Percentiles rank a stretch among this genome's conserved stretches.
phyloP scores from a whole-genome alignment of 2,888 invertebrate species.

The Tridacna gigas region DNA sequence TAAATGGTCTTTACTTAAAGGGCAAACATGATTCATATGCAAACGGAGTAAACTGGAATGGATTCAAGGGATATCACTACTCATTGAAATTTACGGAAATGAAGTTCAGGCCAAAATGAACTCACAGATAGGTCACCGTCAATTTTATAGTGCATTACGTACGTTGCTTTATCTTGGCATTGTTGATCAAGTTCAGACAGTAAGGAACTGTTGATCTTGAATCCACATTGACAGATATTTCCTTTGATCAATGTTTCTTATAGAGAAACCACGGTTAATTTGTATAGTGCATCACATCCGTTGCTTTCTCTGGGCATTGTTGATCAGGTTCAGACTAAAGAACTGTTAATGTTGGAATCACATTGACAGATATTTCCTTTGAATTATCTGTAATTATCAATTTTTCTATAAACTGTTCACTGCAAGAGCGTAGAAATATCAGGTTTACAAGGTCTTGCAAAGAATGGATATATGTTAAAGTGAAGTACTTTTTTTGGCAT shows the following conservation, averaged over 20 bases:
- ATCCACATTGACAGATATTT: not conserved
- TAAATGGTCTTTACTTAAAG: slow-evolving; percentile 78
- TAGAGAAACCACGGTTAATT: not conserved
- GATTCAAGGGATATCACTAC: slow-evolving; percentile 79
- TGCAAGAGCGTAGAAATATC: too few species aligned
- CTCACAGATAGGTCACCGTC: not conserved
- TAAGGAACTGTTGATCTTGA: not conserved
- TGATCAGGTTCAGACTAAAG: too few species aligned
- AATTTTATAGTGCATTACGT: not conserved
- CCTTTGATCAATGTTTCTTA: not conserved
- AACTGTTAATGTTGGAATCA: too few species aligned
- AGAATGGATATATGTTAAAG: too few species aligned
- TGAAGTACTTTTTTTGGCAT: too few species aligned
- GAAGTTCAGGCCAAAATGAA: slow-evolving; percentile 69
- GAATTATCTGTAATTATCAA: too few species aligned
- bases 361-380: too few species aligned
- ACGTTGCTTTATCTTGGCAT: not conserved
- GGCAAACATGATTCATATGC: slow-evolving; percentile 75
- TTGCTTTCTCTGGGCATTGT: too few species aligned
- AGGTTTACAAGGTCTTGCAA: too few species aligned
- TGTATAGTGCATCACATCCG: not conserved
- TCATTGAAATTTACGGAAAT: slow-evolving; percentile 78
- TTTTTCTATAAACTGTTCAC: too few species aligned
- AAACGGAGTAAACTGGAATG: slow-evolving; percentile 80
- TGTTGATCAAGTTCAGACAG: not conserved